A percentile compares a stretch with the other conserved stretches of the same genome.
Conservation (phyloP, 64 coral and sea anemone species). For the Porites lutea region DNA sequence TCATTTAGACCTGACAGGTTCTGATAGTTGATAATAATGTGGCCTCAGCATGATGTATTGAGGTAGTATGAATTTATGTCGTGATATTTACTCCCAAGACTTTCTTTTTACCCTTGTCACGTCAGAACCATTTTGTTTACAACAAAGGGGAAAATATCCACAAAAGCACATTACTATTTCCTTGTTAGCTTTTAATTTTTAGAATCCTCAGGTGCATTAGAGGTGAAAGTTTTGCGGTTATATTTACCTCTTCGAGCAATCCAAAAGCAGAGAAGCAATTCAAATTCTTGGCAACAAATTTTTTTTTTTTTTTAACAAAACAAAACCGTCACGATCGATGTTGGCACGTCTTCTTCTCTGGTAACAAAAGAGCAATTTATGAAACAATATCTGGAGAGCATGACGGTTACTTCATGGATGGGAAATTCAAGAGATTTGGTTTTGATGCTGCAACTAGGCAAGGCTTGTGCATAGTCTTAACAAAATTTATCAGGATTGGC, state of each 20-base stretch:
- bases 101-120: not conserved
- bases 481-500: no score
- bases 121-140: not conserved
- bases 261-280: not conserved
- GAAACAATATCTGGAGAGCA: not conserved
- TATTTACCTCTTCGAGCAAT: not conserved
- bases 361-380: not conserved
- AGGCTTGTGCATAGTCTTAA: not conserved
- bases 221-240: not conserved
- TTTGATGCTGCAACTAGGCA: not conserved
- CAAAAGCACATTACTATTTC: not conserved
- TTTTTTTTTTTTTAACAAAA: not conserved
- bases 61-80: not conserved
- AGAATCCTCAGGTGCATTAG: not conserved
- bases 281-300: not conserved
- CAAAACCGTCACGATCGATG: not conserved
- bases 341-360: not conserved
- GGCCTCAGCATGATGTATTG: not conserved
- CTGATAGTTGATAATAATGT: not conserved
- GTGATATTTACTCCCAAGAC: not conserved
- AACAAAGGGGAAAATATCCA: not conserved
- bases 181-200: constrained; percentile 6
- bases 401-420: no score
- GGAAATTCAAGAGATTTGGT: not conserved
- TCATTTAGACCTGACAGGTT: not conserved